Evolutionary conservation across 64 coral and sea anemone genomes (phyloP).

Genomic region (Exaiptasia diaphana): DNA sequence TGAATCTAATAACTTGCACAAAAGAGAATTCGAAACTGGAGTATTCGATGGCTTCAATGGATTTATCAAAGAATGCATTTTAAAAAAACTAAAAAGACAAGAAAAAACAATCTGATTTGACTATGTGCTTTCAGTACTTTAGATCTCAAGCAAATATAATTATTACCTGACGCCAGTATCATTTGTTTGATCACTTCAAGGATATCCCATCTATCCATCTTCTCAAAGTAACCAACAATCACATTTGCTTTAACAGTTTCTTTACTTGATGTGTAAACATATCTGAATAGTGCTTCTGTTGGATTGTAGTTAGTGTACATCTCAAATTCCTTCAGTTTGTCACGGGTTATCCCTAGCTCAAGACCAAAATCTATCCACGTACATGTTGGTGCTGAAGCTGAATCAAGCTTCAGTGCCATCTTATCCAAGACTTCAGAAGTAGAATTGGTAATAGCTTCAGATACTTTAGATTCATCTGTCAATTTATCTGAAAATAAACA

Average conservation of each 20-base stretch:
- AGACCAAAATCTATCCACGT: neutral
- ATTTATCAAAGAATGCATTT: too few relatives aligned
- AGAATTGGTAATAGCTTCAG: neutral
- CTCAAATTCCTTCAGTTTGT: neutral
- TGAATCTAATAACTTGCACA: too few relatives aligned
- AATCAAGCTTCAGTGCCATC: neutral
- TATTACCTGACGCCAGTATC: too few relatives aligned
- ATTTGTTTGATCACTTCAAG: neutral
- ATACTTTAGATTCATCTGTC: neutral
- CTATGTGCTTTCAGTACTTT: too few relatives aligned
- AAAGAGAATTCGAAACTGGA: too few relatives aligned
- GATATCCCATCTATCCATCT: neutral
- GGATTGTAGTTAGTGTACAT: slow-evolving; percentile 1
- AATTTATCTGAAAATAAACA: neutral
- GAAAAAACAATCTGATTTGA: too few relatives aligned
- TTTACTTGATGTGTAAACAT: neutral
- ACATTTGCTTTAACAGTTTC: neutral
- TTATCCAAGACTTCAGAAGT: neutral
- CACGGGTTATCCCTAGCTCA: neutral
- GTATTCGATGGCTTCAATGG: too few relatives aligned
- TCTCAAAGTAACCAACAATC: neutral
- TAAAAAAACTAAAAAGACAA: too few relatives aligned
- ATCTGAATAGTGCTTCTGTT: neutral
- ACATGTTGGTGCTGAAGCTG: neutral
- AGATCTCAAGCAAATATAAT: too few relatives aligned